phyloP scores from a whole-genome alignment of 2,797 vertebrate species.

The Mastacembelus armatus region DNA sequence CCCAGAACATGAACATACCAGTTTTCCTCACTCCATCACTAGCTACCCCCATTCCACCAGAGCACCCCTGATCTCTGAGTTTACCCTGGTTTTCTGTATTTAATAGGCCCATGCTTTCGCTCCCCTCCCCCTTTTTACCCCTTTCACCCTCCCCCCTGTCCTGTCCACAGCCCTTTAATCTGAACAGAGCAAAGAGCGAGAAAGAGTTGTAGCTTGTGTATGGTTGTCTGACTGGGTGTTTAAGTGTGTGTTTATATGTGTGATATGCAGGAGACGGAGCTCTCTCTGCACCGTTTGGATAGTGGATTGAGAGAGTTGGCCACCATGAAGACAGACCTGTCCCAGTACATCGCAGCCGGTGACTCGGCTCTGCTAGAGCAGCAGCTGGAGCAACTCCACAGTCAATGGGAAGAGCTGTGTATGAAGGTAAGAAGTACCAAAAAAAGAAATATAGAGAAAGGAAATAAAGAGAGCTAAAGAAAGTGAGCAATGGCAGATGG shows the following conservation, averaged over 20 bases:
- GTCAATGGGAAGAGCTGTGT: conserved; percentile 93
- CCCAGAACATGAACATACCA: conserved; percentile 3
- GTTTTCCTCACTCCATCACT: conserved; percentile 20
- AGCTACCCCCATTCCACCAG: conserved; percentile 39
- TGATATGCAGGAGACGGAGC: conserved; percentile 92
- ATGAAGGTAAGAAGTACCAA: conserved; percentile 76
- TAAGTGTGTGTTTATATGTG: conserved; percentile 57
- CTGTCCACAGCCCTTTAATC: conserved; percentile 82
- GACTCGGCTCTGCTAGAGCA: conserved; percentile 87
- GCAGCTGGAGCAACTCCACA: conserved; percentile 89
- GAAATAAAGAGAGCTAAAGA: not conserved
- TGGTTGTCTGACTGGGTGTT: conserved; percentile 52
- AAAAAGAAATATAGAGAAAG: not conserved
- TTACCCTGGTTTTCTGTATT: conserved; percentile 64
- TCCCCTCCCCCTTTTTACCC: conserved; percentile 72
- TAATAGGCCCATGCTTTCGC: conserved; percentile 73
- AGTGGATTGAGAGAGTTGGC: conserved; percentile 83
- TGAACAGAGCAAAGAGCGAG: conserved; percentile 56
- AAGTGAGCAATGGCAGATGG: not conserved
- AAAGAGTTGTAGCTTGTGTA: conserved; percentile 47
- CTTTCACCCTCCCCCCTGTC: conserved; percentile 69
- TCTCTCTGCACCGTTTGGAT: conserved; percentile 85
- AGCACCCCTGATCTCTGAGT: conserved; percentile 45
- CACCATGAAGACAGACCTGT: conserved; percentile 87
- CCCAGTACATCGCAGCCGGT: conserved; percentile 81